phyloP scores from a whole-genome alignment of 2,113 vertebrate species.

The Passer montanus region DNA sequence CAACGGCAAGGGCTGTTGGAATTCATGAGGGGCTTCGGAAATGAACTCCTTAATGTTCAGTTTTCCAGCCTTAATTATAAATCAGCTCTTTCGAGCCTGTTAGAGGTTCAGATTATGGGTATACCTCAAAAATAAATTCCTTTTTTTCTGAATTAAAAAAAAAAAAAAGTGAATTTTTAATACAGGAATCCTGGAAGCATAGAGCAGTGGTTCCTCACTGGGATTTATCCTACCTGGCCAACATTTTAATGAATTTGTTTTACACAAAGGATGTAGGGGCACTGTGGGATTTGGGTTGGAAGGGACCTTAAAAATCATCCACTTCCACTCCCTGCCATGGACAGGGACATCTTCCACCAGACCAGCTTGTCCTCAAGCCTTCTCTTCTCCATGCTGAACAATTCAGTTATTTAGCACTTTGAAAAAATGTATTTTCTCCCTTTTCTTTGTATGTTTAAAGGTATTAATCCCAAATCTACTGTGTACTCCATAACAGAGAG shows the following conservation, averaged over 20 bases:
- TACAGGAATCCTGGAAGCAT: no score
- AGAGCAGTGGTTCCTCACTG: neutral
- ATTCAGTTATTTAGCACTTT: neutral
- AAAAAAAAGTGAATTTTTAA: fast-evolving
- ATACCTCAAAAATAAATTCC: neutral
- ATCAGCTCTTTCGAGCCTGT: neutral
- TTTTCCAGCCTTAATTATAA: neutral
- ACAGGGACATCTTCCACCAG: neutral
- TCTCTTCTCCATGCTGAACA: neutral
- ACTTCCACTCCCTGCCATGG: neutral
- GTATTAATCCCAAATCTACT: neutral
- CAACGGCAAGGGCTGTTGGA: neutral
- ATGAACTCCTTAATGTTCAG: neutral
- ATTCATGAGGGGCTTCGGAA: neutral
- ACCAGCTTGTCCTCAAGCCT: fast-evolving
- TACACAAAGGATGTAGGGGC: neutral
- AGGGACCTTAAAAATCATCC: neutral
- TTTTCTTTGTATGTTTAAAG: neutral
- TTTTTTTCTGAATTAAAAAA: neutral
- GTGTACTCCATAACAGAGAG: neutral
- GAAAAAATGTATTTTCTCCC: neutral
- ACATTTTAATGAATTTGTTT: neutral
- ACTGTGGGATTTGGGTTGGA: neutral
- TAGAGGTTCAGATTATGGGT: neutral
- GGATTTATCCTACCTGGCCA: neutral